Conservation (phyloP, 2,888 invertebrate species). For the Metalampra italica region DNA sequence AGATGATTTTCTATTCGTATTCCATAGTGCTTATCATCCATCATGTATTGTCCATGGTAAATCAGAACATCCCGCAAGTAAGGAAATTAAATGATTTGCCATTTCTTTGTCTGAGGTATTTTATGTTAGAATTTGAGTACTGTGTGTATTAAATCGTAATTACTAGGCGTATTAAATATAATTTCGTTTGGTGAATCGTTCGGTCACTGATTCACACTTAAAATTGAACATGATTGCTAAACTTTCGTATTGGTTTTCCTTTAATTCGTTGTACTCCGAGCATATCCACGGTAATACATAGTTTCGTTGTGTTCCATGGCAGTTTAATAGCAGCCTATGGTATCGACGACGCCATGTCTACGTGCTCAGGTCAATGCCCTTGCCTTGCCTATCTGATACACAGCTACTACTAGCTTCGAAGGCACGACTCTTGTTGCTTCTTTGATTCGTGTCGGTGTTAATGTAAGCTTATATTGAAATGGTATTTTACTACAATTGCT, state of each 20-base stretch:
- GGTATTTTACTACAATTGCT: background rate
- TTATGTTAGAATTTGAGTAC: no score
- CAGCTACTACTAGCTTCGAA: slow-evolving; percentile 28
- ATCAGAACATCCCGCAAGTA: no score
- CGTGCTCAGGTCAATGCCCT: slow-evolving; percentile 51
- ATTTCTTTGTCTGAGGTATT: no score
- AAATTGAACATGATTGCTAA: background rate
- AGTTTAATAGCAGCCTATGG: slow-evolving; percentile 44
- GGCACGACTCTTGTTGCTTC: slow-evolving; percentile 44
- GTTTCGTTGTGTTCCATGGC: slow-evolving; percentile 3
- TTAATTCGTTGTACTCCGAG: background rate
- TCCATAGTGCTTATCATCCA: background rate
- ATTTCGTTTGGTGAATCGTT: no score
- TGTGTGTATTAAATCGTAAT: no score
- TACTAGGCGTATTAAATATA: no score
- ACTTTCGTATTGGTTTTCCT: background rate
- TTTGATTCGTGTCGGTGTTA: slow-evolving; percentile 33
- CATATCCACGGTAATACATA: background rate
- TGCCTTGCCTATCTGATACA: slow-evolving; percentile 52
- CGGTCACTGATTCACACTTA: no score
- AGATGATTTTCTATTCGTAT: no score
- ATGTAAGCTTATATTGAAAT: background rate
- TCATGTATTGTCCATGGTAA: background rate
- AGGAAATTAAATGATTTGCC: no score
- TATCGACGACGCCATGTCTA: slow-evolving; percentile 65